phyloP scores from a whole-genome alignment of 2,797 vertebrate genomes.

The Sarcophilus harrisii region DNA sequence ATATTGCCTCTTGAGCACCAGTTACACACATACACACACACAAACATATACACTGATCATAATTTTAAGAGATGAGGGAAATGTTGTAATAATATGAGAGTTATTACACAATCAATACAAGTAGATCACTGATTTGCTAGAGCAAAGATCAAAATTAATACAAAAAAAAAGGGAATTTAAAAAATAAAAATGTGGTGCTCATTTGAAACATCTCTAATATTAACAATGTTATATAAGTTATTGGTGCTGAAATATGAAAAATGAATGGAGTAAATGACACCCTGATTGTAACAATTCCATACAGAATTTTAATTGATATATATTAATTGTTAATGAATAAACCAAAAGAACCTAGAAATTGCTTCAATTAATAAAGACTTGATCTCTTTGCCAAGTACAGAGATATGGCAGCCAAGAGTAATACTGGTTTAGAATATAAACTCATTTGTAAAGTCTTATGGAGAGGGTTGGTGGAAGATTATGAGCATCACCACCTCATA shows the following conservation, averaged over 20 bases:
- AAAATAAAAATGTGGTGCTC: not conserved
- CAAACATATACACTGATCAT: not conserved
- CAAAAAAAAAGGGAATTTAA: not conserved
- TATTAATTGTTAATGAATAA: not conserved
- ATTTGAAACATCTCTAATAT: not conserved
- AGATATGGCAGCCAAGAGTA: not conserved
- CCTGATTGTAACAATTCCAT: not conserved
- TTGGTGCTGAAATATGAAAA: not conserved
- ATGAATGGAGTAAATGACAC: not conserved
- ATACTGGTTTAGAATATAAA: not conserved
- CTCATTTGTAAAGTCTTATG: not conserved
- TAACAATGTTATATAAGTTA: not conserved
- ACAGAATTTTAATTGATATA: not conserved
- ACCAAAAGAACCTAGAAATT: not conserved
- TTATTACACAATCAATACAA: not conserved
- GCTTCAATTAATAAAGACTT: not conserved
- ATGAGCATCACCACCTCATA: not conserved
- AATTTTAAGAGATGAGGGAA: not conserved
- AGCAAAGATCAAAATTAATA: not conserved
- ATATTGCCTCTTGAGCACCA: not conserved
- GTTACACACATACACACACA: not conserved
- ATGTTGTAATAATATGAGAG: not conserved
- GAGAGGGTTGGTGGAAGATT: not conserved
- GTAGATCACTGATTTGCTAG: not conserved
- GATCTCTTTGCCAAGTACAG: not conserved